These are phyloP conservation scores for Buathra laborator DNA, from an alignment of 2,888 invertebrate species.

Conservation along the genomic window DNA sequence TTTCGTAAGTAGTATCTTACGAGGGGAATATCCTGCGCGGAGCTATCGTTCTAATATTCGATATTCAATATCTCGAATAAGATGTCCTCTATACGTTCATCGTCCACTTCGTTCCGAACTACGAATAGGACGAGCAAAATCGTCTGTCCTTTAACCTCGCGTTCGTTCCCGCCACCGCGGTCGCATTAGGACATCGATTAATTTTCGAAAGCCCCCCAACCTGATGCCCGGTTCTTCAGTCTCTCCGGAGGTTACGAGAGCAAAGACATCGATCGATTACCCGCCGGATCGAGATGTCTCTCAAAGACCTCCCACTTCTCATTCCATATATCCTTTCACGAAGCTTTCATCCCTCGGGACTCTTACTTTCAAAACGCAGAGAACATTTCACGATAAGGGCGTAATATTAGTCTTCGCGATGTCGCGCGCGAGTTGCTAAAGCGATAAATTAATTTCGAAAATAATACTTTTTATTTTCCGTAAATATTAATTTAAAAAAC, in stretches of 20 bases:
- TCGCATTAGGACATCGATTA: conserved; percentile 59
- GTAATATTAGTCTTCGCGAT: not conserved
- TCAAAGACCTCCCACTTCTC: conserved; percentile 16
- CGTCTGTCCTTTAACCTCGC: not conserved
- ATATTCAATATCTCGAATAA: conserved; percentile 13
- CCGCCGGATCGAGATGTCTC: conserved; percentile 55
- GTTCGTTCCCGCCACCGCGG: not conserved
- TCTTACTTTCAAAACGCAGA: conserved; percentile 32
- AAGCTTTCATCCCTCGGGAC: conserved; percentile 26
- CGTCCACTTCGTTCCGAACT: not conserved
- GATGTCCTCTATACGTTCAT: conserved; percentile 3
- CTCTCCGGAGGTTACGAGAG: conserved; percentile 51
- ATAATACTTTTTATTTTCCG: not conserved
- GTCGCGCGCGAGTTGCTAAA: not conserved
- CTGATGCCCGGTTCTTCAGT: conserved; percentile 18
- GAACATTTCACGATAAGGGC: conserved; percentile 32
- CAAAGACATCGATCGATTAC: conserved; percentile 61
- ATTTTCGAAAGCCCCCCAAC: conserved; percentile 54
- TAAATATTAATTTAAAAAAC: too few relatives aligned
- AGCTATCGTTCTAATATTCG: not conserved
- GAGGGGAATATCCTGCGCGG: not conserved
- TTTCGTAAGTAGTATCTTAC: not conserved
- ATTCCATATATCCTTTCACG: not conserved
- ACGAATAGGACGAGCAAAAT: not conserved
- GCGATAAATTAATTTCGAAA: not conserved